A percentile compares a stretch with the other conserved stretches of the same genome.
Conservation (phyloP, 2,888 invertebrate species). For the Sipha maydis region DNA sequence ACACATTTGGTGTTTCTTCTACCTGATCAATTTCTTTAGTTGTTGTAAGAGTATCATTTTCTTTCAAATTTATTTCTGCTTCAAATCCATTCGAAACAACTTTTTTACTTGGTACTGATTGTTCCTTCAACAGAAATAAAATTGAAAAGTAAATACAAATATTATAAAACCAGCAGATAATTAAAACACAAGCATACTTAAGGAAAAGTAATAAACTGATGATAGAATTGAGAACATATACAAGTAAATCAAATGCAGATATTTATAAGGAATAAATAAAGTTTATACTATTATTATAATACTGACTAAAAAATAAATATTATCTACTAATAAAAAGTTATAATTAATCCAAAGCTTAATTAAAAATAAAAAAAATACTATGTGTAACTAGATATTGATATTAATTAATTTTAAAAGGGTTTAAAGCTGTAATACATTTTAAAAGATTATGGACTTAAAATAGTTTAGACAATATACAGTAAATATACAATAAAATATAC, state of each 20-base stretch:
- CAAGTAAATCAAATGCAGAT: no score
- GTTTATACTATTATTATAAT: no score
- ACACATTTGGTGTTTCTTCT: constrained; percentile 16
- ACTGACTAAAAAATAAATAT: no score
- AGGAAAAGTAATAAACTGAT: no score
- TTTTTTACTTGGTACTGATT: not conserved
- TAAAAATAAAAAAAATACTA: not conserved
- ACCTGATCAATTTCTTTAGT: constrained; percentile 4
- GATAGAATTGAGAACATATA: no score
- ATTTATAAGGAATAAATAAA: no score
- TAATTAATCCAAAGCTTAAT: not conserved
- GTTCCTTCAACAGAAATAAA: constrained; percentile 11
- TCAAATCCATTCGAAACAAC: constrained; percentile 54
- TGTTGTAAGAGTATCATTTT: constrained; percentile 18
- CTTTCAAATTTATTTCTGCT: constrained; percentile 56
- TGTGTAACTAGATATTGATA: not conserved
- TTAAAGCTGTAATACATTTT: no score
- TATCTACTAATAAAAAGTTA: not conserved
- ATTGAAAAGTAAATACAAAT: constrained; percentile 3
- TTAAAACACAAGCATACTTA: no score
- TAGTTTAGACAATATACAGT: no score
- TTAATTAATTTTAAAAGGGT: not conserved
- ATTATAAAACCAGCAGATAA: not conserved
- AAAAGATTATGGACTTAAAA: no score
- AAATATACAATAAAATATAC: not conserved